Percentiles rank a stretch among this genome's conserved stretches.
phyloP scores from a whole-genome alignment of 2,888 invertebrate genomes.

The Eupithecia inturbata region DNA sequence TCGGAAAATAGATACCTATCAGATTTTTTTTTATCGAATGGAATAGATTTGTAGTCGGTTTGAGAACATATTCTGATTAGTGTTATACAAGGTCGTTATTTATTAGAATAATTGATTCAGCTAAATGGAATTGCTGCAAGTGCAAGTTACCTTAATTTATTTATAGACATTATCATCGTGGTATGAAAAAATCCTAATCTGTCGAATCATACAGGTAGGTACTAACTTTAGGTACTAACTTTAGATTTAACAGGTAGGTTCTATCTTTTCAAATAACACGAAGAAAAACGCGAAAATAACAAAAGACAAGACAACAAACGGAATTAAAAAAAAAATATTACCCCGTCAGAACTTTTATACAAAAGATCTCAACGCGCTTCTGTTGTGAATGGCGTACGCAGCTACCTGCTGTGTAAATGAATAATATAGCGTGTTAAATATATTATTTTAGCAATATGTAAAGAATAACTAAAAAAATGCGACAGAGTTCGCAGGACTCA shows the following conservation, averaged over 20 bases:
- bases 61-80: slow-evolving; percentile 24
- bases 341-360: neutral
- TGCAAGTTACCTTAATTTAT: neutral
- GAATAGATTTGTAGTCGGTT: slow-evolving; percentile 25
- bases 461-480: too few species aligned
- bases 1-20: slow-evolving; percentile 25
- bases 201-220: too few species aligned
- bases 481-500: too few species aligned
- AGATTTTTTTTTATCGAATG: slow-evolving; percentile 18
- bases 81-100: slow-evolving; percentile 24
- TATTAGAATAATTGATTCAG: slow-evolving; percentile 24
- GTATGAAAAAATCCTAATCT: neutral
- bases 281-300: neutral
- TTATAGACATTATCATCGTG: neutral
- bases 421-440: too few species aligned
- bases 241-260: too few species aligned
- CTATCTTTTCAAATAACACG: neutral
- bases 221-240: too few species aligned
- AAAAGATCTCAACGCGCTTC: slow-evolving; percentile 44
- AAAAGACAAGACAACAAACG: neutral
- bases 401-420: neutral
- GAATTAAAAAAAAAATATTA: neutral
- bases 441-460: too few species aligned
- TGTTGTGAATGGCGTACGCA: neutral
- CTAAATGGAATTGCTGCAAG: slow-evolving; percentile 17